Evolutionary conservation across 2,797 vertebrate genomes (phyloP).

Genomic region (Diglossa cyanea): DNA sequence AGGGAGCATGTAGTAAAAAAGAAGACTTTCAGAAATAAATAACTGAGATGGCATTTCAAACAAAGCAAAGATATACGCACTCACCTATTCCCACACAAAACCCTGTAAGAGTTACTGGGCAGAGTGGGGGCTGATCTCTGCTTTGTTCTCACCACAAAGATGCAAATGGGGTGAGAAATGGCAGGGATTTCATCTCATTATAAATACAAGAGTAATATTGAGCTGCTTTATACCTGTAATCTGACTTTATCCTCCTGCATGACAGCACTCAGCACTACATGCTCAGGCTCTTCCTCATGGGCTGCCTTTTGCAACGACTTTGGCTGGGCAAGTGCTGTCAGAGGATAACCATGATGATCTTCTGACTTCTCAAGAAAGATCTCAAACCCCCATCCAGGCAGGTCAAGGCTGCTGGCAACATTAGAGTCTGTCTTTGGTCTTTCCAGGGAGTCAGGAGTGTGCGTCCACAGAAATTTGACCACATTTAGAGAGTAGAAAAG

Average conservation of each 20-base stretch:
- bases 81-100: not conserved
- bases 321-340: not conserved
- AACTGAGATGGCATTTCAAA: not conserved
- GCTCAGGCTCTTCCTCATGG: not conserved
- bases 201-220: not conserved
- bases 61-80: not conserved
- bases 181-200: not conserved
- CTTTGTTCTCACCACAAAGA: not conserved
- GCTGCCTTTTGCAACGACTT: not conserved
- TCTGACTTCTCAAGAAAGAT: not conserved
- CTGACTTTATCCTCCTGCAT: not conserved
- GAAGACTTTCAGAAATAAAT: not conserved
- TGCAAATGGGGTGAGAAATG: not conserved
- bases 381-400: not conserved
- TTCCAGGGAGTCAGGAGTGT: not conserved
- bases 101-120: not conserved
- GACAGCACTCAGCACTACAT: fast-evolving
- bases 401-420: not conserved
- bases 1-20: not conserved
- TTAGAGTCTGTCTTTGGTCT: not conserved
- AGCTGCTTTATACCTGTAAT: not conserved
- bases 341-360: not conserved
- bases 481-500: not conserved
- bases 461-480: not conserved
- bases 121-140: not conserved